phyloP scores from a whole-genome alignment of 2,113 vertebrate genomes.

The Trogon surrucura region DNA sequence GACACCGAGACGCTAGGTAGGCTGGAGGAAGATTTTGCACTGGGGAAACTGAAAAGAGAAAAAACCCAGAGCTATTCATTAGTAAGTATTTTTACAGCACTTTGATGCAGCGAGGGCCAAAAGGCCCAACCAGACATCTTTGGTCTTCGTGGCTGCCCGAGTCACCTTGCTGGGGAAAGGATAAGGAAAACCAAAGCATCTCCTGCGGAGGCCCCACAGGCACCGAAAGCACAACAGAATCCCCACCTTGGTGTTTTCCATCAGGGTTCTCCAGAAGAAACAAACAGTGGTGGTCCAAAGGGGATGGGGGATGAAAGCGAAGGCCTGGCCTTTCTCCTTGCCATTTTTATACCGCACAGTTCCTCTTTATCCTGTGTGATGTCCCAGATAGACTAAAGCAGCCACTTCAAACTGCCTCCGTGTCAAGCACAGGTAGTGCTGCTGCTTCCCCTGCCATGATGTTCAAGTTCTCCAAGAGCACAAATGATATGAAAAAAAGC shows the following conservation, averaged over 20 bases:
- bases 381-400: not conserved
- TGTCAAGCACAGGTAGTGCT: rapidly evolving
- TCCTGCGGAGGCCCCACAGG: not conserved
- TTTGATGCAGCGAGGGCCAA: too few relatives aligned
- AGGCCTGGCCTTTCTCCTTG: not conserved
- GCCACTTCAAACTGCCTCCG: not conserved
- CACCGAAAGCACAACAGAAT: not conserved
- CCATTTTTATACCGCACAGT: not conserved
- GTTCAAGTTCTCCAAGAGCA: not conserved
- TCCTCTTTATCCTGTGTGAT: not conserved
- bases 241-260: not conserved
- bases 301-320: not conserved
- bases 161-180: not conserved
- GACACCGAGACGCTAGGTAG: not conserved
- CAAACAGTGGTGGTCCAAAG: not conserved
- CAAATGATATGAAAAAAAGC: not conserved
- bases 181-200: not conserved
- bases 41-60: not conserved
- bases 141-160: not conserved
- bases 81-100: not conserved
- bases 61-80: not conserved
- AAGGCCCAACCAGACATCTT: not conserved
- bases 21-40: not conserved
- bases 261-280: not conserved
- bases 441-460: not conserved